Conservation (phyloP, 2,113 vertebrate genomes). For the Entosphenus tridentatus region DNA sequence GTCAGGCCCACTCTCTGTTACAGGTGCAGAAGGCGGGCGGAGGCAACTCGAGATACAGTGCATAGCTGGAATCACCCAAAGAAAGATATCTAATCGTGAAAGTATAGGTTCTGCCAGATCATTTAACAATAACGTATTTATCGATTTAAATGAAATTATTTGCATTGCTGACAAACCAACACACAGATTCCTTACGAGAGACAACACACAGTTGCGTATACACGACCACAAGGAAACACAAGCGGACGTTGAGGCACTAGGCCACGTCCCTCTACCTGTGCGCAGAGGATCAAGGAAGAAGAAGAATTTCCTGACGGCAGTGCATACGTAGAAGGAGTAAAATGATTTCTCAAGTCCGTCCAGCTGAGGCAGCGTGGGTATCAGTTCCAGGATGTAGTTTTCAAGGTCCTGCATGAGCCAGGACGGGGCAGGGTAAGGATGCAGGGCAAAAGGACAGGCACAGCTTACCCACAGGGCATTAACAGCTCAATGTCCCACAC, state of each 20-base stretch:
- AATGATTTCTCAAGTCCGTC: conserved; percentile 94
- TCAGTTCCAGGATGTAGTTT: conserved; percentile 94
- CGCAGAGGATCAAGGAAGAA: conserved; percentile 92
- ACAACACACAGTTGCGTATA: background rate
- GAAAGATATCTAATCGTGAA: too few relatives aligned
- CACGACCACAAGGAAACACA: background rate
- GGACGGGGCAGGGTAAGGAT: conserved; percentile 12
- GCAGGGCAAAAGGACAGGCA: conserved; percentile 8
- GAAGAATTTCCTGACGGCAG: conserved; percentile 89
- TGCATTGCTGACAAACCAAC: background rate
- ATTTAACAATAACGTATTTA: too few relatives aligned
- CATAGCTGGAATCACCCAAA: too few relatives aligned
- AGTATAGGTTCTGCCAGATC: too few relatives aligned
- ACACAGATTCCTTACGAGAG: background rate
- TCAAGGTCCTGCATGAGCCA: conserved; percentile 53
- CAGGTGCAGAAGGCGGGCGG: too few relatives aligned
- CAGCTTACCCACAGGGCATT: background rate
- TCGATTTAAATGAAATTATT: too few relatives aligned
- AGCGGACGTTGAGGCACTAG: background rate
- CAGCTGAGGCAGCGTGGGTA: conserved; percentile 80
- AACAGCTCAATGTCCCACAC: too few relatives aligned
- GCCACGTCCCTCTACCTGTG: conserved; percentile 33
- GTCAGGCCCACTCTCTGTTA: too few relatives aligned
- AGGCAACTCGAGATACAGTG: too few relatives aligned
- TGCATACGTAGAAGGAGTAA: conserved; percentile 95